Evolutionary conservation across 2,888 invertebrate genomes (phyloP).

Genomic region (Agapetus fuscipes): DNA sequence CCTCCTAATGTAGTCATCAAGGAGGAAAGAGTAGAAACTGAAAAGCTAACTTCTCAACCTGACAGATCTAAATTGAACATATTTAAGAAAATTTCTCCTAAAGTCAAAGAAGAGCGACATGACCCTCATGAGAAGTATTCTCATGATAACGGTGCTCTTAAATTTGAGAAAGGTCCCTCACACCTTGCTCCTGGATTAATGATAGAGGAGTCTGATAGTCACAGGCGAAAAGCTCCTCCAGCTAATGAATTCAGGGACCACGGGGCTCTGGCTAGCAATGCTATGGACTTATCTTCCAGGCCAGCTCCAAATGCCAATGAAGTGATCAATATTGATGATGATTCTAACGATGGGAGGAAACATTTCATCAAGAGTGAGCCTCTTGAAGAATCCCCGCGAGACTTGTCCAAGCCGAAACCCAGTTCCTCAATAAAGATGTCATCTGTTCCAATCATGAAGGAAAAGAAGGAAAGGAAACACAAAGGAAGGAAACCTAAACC

Average conservation of each 20-base stretch:
- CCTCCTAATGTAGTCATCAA: slow-evolving; percentile 39
- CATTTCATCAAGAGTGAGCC: slow-evolving; percentile 24
- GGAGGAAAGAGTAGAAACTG: slow-evolving; percentile 42
- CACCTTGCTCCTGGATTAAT: slow-evolving; percentile 4
- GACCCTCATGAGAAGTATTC: slow-evolving; percentile 23
- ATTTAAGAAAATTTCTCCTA: slow-evolving; percentile 76
- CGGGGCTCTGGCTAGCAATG: slow-evolving; percentile 8
- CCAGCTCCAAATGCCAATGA: slow-evolving; percentile 34
- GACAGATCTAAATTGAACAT: slow-evolving; percentile 80
- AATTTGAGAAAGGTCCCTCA: slow-evolving; percentile 10
- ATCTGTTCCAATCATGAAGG: slow-evolving; percentile 17
- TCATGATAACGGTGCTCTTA: slow-evolving; percentile 23
- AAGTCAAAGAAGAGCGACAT: slow-evolving; percentile 54
- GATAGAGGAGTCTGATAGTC: slow-evolving; percentile 9
- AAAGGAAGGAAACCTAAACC: slow-evolving; percentile 43
- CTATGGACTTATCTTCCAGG: slow-evolving; percentile 38
- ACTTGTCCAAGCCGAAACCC: slow-evolving; percentile 18
- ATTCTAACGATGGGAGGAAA: slow-evolving; percentile 35
- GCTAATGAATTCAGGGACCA: slow-evolving; percentile 9
- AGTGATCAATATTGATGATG: slow-evolving; percentile 42
- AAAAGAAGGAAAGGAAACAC: slow-evolving; percentile 49
- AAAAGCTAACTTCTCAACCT: slow-evolving; percentile 66
- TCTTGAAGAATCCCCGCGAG: slow-evolving; percentile 17
- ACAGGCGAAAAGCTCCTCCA: slow-evolving; percentile 7
- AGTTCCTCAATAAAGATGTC: slow-evolving; percentile 6